Conservation (phyloP, 2,113 vertebrate species). For the Lampris megalopsis region DNA sequence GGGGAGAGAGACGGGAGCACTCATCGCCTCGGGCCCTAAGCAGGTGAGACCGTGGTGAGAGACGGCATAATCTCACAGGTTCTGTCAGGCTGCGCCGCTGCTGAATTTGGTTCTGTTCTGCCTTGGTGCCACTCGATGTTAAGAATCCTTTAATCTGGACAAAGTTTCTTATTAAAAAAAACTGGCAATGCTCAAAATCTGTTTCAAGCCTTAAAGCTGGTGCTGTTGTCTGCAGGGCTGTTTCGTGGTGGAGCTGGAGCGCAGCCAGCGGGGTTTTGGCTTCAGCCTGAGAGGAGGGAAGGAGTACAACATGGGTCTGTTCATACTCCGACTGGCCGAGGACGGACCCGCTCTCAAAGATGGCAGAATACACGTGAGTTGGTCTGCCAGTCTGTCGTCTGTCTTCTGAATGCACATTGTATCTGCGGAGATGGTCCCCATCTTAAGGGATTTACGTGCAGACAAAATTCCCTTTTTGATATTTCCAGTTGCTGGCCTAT, state of each 20-base stretch:
- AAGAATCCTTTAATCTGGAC: not conserved
- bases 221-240: constrained; percentile 81
- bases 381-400: not conserved
- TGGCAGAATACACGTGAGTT: constrained; percentile 92
- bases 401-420: not conserved
- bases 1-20: constrained; percentile 72
- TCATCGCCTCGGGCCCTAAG: constrained; percentile 76
- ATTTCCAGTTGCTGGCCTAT: too few relatives aligned
- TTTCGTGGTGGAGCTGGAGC: constrained; percentile 92
- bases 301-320: constrained; percentile 98
- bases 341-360: constrained; percentile 94
- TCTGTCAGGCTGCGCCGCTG: not conserved
- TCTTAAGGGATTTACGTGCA: too few relatives aligned
- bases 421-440: not conserved
- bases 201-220: not conserved
- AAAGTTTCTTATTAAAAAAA: not conserved
- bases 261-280: constrained; percentile 93
- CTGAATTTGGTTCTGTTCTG: not conserved
- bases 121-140: not conserved
- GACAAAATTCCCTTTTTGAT: too few relatives aligned
- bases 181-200: not conserved
- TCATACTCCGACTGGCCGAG: constrained; percentile 95
- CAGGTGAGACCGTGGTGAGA: constrained; percentile 71
- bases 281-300: constrained; percentile 97
- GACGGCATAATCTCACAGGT: not conserved